Evolutionary conservation across 2,797 vertebrate genomes (phyloP), one percentile per base, ranked within the genome.

Genomic region (Tolypeutes matacus): DNA sequence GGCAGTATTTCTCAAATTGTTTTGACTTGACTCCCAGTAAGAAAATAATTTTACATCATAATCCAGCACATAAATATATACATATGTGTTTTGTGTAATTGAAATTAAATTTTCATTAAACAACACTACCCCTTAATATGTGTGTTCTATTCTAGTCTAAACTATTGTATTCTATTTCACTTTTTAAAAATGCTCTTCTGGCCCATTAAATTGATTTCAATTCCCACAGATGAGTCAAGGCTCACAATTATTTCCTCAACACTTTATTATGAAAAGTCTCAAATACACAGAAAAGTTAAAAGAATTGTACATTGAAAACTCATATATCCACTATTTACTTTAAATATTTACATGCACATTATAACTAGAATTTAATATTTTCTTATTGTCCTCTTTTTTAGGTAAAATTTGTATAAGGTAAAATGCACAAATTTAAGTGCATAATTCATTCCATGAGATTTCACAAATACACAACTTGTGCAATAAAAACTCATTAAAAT

Each of bases 31-130:
- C 3, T 10, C 18, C 25, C 46, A 51, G 3, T 18, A 76, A 75
- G 58, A 93, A 87, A 67, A 56, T 82, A 75, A 73, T 78, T 88
- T 91, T 81, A 82, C 2, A 36, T 76, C 21, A 69, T 27, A 29
- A 46, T 94, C 13, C 7, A 62, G 9, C 67, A 20, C 13, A 62
- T 77, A 51, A 31, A 70, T 70, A 67, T 42, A 42, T 76, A 4
- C 9, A 53, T 78, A 49, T 73, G n/a, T 72, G 53, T n/a, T 77
- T 3, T 60, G 6, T 81, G 18, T 69, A 88, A 18, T 21, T 82
- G 25, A 96, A 88, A 84, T 90, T 46, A 73, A 93, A 76, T 5
- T 75, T 80, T 65, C 25, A 36, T n/a, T 82, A 56, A 76, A 49
- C 17, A 86, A 42, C 6, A 25, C 1, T 65, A 81, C 9, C 23